Evolutionary conservation across 2,797 vertebrate genomes (phyloP).

Genomic region (Rallus crepitans): DNA sequence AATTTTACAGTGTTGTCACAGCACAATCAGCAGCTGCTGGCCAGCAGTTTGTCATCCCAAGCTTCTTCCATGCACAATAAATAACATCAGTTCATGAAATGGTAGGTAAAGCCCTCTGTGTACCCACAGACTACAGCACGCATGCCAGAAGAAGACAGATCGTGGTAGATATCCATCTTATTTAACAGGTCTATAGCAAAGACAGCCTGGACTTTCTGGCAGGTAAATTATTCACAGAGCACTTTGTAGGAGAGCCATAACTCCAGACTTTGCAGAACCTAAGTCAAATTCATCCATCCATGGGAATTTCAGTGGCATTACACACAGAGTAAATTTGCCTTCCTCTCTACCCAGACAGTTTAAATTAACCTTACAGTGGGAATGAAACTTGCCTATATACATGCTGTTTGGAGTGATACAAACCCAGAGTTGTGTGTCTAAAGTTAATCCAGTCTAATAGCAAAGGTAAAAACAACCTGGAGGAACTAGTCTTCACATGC

Average conservation of each 20-base stretch:
- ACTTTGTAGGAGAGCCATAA: neutral
- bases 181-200: neutral
- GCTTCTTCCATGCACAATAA: neutral
- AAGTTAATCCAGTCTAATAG: neutral
- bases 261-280: neutral
- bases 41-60: neutral
- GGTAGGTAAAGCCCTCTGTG: neutral
- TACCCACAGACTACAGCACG: neutral
- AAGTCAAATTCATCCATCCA: neutral
- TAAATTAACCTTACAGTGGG: neutral
- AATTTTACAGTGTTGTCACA: neutral
- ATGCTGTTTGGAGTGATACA: neutral
- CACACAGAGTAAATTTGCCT: neutral
- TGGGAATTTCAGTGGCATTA: neutral
- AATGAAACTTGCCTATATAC: neutral
- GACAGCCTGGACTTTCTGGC: neutral
- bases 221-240: neutral
- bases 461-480: neutral
- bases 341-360: neutral
- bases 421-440: neutral
- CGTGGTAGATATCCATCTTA: neutral
- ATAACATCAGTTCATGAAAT: neutral
- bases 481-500: neutral
- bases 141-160: neutral
- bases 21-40: neutral